These are phyloP conservation scores for Ischnus inquisitorius DNA, from an alignment of 2,888 invertebrate genomes.

Conservation along the genomic window DNA sequence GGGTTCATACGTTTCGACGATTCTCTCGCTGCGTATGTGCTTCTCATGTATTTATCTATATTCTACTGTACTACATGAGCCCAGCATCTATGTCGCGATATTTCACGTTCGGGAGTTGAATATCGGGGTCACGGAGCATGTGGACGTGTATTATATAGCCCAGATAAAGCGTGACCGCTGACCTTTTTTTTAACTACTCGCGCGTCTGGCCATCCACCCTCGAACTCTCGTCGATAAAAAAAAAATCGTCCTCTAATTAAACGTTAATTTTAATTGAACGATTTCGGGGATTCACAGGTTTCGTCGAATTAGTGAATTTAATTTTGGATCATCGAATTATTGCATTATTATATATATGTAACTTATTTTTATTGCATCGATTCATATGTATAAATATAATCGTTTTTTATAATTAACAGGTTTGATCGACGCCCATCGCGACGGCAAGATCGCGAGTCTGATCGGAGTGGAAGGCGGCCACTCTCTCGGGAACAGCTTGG, in stretches of 20 bases:
- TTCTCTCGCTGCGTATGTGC: conserved; percentile 53
- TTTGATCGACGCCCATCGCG: conserved; percentile 89
- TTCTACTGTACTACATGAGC: conserved; percentile 42
- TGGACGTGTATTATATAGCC: conserved; percentile 21
- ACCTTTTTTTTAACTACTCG: conserved; percentile 21
- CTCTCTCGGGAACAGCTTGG: conserved; percentile 95
- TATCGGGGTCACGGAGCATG: conserved; percentile 65
- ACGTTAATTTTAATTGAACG: conserved; percentile 2
- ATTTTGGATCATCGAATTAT: neutral
- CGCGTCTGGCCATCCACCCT: conserved; percentile 3
- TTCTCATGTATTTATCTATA: conserved; percentile 52
- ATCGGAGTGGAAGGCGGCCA: conserved; percentile 98
- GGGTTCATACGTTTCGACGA: conserved; percentile 61
- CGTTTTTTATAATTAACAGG: conserved; percentile 86
- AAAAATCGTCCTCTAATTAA: conserved; percentile 9
- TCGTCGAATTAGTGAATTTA: neutral
- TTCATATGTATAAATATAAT: no score
- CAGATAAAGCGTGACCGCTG: conserved; percentile 45
- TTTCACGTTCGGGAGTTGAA: conserved; percentile 56
- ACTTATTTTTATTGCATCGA: no score
- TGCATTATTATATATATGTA: no score
- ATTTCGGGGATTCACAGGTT: neutral
- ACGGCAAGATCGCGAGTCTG: conserved; percentile 93
- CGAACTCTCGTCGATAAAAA: conserved; percentile 9
- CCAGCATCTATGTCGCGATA: conserved; percentile 56